Evolutionary conservation across 2,113 vertebrate species (phyloP), one percentile per base, ranked within the genome.

Genomic region (Scopus umbretta): DNA sequence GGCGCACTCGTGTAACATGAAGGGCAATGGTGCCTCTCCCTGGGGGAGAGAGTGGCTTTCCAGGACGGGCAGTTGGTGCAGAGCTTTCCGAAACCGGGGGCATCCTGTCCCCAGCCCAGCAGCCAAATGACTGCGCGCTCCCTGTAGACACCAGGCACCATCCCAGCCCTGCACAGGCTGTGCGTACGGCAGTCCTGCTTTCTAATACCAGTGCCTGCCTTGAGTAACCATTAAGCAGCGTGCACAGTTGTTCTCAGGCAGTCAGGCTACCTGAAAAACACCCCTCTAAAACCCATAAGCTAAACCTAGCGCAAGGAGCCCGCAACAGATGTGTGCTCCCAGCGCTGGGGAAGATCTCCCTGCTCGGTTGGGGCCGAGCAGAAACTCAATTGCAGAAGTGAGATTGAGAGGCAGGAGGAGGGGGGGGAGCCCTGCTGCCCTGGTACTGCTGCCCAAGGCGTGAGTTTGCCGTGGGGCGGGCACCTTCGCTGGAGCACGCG

Each of bases 281-380:
- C 11, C 23, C 23, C 13, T 34, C 53, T 61, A 30, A 55, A 73
- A 20, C 25, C 32, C n/a, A 61, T 0, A 3, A 40, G 47, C 18
- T 38, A 55, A 82, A 78, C 12, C 11, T 11, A 26, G 27, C 1
- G 1, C 36, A 27, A 45, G 23, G 26, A 67, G 11, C 40, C 45
- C 0, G 2, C 58, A 36, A 19, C 0, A 1, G 30, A 49, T 1
- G 7, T 1, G 0, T 10, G n/a, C 19, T 30, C 53, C 62, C 38
- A 18, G 29, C 1, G 0, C 40, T 1, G 0, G 17, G 84, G 23
- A 66, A 71, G 73, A 81, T 19, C 15, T 52, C 29, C 47, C 68
- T 55, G 80, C 49, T 1, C 1, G 8, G 30, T 1, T 1, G 9
- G 26, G 49, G 22, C 52, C 68, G 53, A 68, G 86, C 50, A 72